phyloP scores from a whole-genome alignment of 2,797 vertebrate genomes.

The Cirrhinus mrigala region DNA sequence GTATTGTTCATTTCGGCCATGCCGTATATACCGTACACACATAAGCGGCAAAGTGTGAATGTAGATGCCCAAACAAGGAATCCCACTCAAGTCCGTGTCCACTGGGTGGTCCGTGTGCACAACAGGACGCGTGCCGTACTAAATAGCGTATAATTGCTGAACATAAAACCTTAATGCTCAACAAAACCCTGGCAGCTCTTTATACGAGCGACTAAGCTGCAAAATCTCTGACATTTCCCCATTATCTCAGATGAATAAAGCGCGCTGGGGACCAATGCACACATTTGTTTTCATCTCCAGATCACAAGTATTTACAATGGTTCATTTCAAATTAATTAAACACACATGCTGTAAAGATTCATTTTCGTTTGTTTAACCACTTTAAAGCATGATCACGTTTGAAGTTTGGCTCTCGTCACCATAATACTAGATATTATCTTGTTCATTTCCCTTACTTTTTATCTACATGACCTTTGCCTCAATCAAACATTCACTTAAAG shows the following conservation, averaged over 20 bases:
- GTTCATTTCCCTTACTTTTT: background rate
- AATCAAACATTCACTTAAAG: background rate
- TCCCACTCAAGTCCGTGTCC: background rate
- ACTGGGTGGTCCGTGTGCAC: slow-evolving; percentile 44
- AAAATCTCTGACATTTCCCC: slow-evolving; percentile 19
- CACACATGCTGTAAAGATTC: slow-evolving; percentile 2
- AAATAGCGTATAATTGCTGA: slow-evolving; percentile 24
- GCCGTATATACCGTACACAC: background rate
- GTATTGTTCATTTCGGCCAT: slow-evolving; percentile 27
- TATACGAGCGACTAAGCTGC: slow-evolving; percentile 29
- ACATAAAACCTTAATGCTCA: slow-evolving; percentile 39
- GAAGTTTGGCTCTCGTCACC: background rate
- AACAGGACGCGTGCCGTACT: background rate
- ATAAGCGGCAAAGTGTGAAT: slow-evolving; percentile 27
- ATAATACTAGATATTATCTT: background rate
- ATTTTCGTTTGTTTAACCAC: background rate
- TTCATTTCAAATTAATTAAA: slow-evolving; percentile 29
- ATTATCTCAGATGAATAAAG: slow-evolving; percentile 14
- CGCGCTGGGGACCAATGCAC: background rate
- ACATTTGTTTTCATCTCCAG: slow-evolving; percentile 34
- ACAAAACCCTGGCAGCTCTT: slow-evolving; percentile 39
- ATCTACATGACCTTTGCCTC: background rate
- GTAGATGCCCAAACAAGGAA: slow-evolving; percentile 38
- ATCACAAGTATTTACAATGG: slow-evolving; percentile 23
- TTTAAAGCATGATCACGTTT: background rate